Evolutionary conservation across 2,888 invertebrate genomes (phyloP), one percentile per base, ranked within the genome.

Genomic region (Xestia sexstrigata): DNA sequence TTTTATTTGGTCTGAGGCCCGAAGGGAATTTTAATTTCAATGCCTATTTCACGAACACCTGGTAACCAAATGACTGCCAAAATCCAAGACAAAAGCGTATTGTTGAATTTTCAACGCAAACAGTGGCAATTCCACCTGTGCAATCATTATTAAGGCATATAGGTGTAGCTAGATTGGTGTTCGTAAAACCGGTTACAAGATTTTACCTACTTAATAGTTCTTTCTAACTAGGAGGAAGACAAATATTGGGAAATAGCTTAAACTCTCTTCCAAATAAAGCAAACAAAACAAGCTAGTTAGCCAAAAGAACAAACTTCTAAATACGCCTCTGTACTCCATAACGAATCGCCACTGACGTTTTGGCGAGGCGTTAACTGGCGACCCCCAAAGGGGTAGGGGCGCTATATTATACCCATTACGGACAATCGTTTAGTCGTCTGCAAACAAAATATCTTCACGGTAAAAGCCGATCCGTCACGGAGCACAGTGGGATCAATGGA

Each of bases 261-360:
- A 55, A n/a, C 6, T 15, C 52, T n/a, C 20, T 30, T 30, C 7
- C 9, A 9, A 60, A 42, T n/a, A 42, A 65, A 42, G 23, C 13
- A 52, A 20, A 2, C 68, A 42, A 65, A 42, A 35, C 13, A 52
- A 20, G 5, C 68, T 30, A 26, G 17, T 11, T 42, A 26, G 4
- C 0, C 20, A 23, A 15, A 35, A n/a, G 0, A 42, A 7, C 47
- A 17, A 76, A 47, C 15, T 4, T 49, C 72, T 47, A 39, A 89
- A 76, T 94, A 49, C 95, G 74, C 73, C 79, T 85, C 95, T 93
- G 94, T 49, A 0, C 55, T 78, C 88, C 92, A 92, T 92, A 92
- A 93, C 94, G 94, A 95, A 95, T 95, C 93, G 90, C 92, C 93
- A 91, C 92, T 91, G 93, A 93, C 92, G 91, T 93, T 93, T 92